A percentile compares a stretch with the other conserved stretches of the same genome.
These are phyloP conservation scores for Aviceda subcristata DNA, from an alignment of 2,113 vertebrate species.

Conservation along the genomic window DNA sequence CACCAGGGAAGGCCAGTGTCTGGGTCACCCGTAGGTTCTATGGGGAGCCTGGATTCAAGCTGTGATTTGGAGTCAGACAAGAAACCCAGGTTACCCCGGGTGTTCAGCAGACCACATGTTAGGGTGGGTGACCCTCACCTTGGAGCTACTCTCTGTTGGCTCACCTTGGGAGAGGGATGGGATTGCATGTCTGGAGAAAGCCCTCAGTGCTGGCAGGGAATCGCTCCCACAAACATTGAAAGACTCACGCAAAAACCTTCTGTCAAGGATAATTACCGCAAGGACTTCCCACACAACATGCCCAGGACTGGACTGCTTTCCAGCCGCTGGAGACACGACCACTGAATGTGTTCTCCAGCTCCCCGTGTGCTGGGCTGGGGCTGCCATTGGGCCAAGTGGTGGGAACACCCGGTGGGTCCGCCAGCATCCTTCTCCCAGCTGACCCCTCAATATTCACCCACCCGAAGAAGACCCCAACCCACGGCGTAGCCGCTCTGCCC, in stretches of 20 bases:
- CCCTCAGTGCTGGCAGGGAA: background rate
- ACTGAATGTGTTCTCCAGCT: background rate
- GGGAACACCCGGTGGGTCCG: background rate
- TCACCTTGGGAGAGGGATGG: background rate
- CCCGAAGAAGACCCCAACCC: background rate
- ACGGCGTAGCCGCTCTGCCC: rapidly evolving
- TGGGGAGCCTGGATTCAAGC: background rate
- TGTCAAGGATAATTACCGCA: background rate
- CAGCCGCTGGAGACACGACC: background rate
- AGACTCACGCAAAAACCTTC: background rate
- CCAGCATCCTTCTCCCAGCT: background rate
- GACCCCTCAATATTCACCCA: background rate
- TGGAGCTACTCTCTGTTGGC: background rate
- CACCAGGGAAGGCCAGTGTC: background rate
- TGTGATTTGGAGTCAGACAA: background rate
- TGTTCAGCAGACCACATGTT: background rate
- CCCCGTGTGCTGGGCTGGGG: background rate
- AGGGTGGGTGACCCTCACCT: background rate
- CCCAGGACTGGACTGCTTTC: background rate
- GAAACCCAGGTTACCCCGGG: background rate
- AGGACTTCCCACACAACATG: background rate
- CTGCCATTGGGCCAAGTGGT: background rate
- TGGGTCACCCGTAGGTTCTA: background rate
- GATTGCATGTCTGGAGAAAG: background rate
- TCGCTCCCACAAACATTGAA: rapidly evolving